Evolutionary conservation across 30 jellyfish, hydroid and myxozoan species (phyloP), one percentile per base, ranked within the genome.

Genomic region (Mastigias papua): DNA sequence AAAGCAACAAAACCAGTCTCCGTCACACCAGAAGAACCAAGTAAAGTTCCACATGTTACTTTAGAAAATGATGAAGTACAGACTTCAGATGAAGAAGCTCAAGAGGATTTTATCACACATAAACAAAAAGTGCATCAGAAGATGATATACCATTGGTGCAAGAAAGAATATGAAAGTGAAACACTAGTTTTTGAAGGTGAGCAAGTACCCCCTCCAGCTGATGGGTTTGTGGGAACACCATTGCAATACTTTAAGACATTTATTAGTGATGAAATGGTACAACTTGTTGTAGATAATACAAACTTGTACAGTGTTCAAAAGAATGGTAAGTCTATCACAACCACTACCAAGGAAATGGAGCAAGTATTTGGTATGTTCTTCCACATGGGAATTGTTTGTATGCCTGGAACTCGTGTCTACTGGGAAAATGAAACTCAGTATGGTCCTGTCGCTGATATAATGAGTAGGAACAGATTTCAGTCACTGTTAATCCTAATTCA

Each of bases 381-480:
- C 46, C 34, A 50, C 6, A 72, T 84, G 93, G 93, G 90, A 21
- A 88, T 84, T 48, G 90, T 84, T 0, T 0, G 46, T 1, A 70
- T 84, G 92, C 90, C 90, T 20, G 57, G 81, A n/a, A n/a, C 34
- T 0, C 50, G 93, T 26, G 66, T 68, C 3, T 71, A 84, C 34
- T 73, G 93, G 92, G 93, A 84, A 31, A 71, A 85, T 15, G 80
- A 70, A 31, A 73, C 34, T 62, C 21, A n/a, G 74, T 84, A 84
- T 57, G 66, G 78, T 70, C 65, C 81, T 35, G 92, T 84, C 20
- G 62, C 71, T 70, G 80, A 88, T 48, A 68, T 84, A 15, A 34
- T 70, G 58, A 27, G 63, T 8, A 85, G 90, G 3, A 84, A 42
- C 57, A 73, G 26, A 10, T 84, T 71, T 69, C 68, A 64, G 91